Evolutionary conservation across 2,797 vertebrate genomes (phyloP), one percentile per base, ranked within the genome.

Genomic region (Choloepus didactylus): DNA sequence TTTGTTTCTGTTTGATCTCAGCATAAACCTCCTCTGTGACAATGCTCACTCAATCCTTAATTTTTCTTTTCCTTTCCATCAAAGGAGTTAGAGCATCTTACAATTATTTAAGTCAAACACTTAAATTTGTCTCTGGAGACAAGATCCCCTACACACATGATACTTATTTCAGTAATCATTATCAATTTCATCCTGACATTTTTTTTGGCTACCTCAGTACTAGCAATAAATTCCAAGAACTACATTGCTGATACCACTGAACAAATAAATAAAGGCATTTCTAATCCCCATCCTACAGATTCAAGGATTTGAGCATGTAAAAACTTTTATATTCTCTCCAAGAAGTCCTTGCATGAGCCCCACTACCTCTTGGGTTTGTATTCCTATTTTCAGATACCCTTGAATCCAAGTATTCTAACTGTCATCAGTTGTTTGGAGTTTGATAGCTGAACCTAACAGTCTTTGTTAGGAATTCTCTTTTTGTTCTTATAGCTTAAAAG

Each of bases 291-390:
- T 54, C 9, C 89, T 79, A 60, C 38, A 87, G 64, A 72, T 82
- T 77, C 59, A 67, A 91, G 59, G 38, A 77, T 95, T 95, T 94
- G 83, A 96, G n/a, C 88, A 94, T 54, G 56, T 46, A 94, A 73
- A 93, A 60, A 93, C 73, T 77, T 93, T 92, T 85, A 83, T 35
- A 59, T 5, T 51, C 7, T 85, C 94, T 72, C 54, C 31, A 41
- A 73, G 56, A 72, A 87, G 46, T 90, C 59, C 75, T 91, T 35
- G 23, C 1, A 9, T n/a, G 77, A 83, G 56, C n/a, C 38, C 27
- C 2, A 35, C 44, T 56, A 35, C 10, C 85, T 59, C 93, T 93
- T 69, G 5, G 21, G 16, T 54, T 93, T 79, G 5, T 35, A 89
- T 97, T 91, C 82, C 66, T 91, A 75, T 85, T 56, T 95, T 29